Evolutionary conservation across 2,797 vertebrate species (phyloP).

Genomic region (Phoebastria nigripes): DNA sequence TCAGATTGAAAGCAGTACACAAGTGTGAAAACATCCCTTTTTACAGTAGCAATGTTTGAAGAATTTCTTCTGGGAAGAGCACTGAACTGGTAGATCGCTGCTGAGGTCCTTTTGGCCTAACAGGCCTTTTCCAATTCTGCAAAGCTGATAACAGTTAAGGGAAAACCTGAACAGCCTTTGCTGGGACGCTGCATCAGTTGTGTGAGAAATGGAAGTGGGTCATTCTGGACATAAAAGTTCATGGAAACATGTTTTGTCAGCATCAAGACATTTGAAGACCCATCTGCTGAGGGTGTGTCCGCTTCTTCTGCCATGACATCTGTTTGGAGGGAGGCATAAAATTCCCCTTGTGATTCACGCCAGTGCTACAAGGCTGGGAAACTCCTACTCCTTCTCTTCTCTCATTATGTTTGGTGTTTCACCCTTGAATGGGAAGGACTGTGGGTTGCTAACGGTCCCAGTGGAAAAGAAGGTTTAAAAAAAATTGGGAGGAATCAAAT

Average conservation of each 20-base stretch:
- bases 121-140: background rate
- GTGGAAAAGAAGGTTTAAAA: background rate
- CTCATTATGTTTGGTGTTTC: background rate
- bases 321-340: constrained; percentile 54
- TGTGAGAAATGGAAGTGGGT: background rate
- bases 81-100: background rate
- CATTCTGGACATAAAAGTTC: constrained; percentile 21
- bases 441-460: background rate
- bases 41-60: background rate
- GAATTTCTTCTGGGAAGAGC: background rate
- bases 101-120: background rate
- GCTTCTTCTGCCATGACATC: constrained; percentile 48
- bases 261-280: constrained; percentile 26
- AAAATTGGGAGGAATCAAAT: background rate
- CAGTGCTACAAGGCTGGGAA: constrained; percentile 17
- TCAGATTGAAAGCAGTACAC: background rate
- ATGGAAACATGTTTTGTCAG: constrained; percentile 47
- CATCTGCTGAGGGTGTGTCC: constrained; percentile 56
- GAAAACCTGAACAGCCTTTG: background rate
- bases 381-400: background rate
- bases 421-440: background rate
- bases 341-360: constrained; percentile 45
- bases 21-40: background rate
- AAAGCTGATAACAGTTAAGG: background rate
- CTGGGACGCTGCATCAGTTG: background rate